These are phyloP conservation scores for Drosophila repletoides DNA, from an alignment of 1,140 invertebrate genomes.

Conservation along the genomic window DNA sequence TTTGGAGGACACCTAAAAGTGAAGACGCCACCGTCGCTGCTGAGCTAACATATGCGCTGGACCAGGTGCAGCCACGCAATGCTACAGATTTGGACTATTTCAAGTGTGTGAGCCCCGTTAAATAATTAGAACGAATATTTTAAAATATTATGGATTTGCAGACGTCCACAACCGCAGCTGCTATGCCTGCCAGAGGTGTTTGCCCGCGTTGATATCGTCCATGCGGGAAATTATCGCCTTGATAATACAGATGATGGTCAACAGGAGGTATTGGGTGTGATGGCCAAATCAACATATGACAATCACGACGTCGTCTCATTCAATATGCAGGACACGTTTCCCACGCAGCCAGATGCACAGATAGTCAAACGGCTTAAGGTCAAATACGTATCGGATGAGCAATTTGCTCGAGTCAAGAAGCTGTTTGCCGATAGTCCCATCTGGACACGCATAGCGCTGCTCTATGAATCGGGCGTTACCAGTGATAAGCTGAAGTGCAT, in stretches of 20 bases:
- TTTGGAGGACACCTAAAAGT: conserved; percentile 82
- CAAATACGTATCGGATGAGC: conserved; percentile 78
- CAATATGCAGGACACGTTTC: conserved; percentile 69
- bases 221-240: conserved; percentile 84
- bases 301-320: conserved; percentile 81
- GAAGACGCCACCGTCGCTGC: conserved; percentile 57
- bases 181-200: conserved; percentile 91
- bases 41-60: conserved; percentile 84
- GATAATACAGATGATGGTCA: conserved; percentile 75
- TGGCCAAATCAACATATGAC: conserved; percentile 83
- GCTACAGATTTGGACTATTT: conserved; percentile 86
- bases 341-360: conserved; percentile 62
- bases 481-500: conserved; percentile 89
- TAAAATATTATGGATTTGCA: conserved; percentile 40
- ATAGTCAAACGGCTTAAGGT: conserved; percentile 81
- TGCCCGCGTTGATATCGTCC: conserved; percentile 88
- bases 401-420: conserved; percentile 70
- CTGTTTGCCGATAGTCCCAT: conserved; percentile 91
- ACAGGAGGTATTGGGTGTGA: conserved; percentile 74
- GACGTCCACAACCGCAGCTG: conserved; percentile 84
- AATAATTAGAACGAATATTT: background rate
- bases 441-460: conserved; percentile 91
- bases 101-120: conserved; percentile 71
- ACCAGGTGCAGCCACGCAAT: conserved; percentile 86
- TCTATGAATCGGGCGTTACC: conserved; percentile 86